These are phyloP conservation scores for Plemyria rubiginata DNA, from an alignment of 2,888 invertebrate species.

Conservation along the genomic window DNA sequence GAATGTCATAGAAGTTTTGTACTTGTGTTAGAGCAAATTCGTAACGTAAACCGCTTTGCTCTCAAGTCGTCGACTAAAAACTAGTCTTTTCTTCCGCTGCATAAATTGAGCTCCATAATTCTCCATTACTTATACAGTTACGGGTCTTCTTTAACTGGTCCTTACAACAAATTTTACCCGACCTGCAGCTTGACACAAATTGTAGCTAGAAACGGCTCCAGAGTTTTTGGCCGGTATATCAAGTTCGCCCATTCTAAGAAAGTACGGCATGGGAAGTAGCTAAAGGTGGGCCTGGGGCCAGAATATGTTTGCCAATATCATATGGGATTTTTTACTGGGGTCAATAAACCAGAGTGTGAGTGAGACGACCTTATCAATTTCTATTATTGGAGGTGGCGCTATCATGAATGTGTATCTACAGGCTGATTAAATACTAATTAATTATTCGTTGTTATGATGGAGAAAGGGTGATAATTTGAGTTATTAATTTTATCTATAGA, in stretches of 20 bases:
- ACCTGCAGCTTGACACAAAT: slow-evolving; percentile 6
- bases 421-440: slow-evolving; percentile 43
- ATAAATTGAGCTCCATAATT: slow-evolving; percentile 45
- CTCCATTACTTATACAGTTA: slow-evolving; percentile 41
- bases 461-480: neutral
- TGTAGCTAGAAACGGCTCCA: slow-evolving; percentile 8
- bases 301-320: slow-evolving; percentile 36
- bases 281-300: slow-evolving; percentile 32
- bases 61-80: slow-evolving; percentile 51
- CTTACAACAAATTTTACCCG: slow-evolving; percentile 15
- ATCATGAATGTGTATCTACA: slow-evolving; percentile 44
- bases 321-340: slow-evolving; percentile 55
- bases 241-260: slow-evolving; percentile 24
- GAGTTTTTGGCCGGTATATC: slow-evolving; percentile 4
- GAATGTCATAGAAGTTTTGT: slow-evolving; percentile 10
- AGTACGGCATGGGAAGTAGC: slow-evolving; percentile 20
- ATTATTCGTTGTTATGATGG: neutral
- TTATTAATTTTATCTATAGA: too few relatives aligned
- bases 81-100: slow-evolving; percentile 49
- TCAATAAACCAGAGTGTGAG: slow-evolving; percentile 73
- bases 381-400: slow-evolving; percentile 60
- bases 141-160: slow-evolving; percentile 30
- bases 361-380: slow-evolving; percentile 74
- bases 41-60: slow-evolving; percentile 40
- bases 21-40: slow-evolving; percentile 4